A percentile compares a stretch with the other conserved stretches of the same genome.
Conservation (phyloP, 2,888 invertebrate genomes). For the Xanthorhoe designata region DNA sequence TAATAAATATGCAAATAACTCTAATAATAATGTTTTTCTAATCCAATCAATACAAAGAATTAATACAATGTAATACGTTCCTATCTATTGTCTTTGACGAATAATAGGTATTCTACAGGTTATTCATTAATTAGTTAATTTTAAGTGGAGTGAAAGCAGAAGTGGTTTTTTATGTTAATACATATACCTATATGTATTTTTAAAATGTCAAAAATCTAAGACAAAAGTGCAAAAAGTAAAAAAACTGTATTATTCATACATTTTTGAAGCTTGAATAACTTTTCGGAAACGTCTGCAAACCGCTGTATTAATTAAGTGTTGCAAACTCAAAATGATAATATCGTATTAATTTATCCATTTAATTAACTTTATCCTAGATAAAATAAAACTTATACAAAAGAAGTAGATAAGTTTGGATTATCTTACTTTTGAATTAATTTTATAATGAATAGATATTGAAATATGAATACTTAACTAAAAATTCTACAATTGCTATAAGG, state of each 20-base stretch:
- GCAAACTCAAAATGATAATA: not conserved
- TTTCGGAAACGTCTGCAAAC: not conserved
- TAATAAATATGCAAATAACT: too few relatives aligned
- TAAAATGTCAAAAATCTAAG: not conserved
- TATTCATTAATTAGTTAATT: not conserved
- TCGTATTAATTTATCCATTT: not conserved
- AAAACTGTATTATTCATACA: not conserved
- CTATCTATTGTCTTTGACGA: too few relatives aligned
- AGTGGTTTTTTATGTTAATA: not conserved
- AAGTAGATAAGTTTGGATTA: too few relatives aligned
- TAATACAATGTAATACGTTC: too few relatives aligned
- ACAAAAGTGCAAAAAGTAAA: not conserved
- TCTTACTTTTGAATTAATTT: too few relatives aligned
- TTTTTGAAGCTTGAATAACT: not conserved
- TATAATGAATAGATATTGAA: too few relatives aligned
- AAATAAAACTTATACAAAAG: not conserved
- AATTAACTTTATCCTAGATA: not conserved
- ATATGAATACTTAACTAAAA: too few relatives aligned
- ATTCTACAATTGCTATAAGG: too few relatives aligned
- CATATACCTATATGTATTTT: not conserved
- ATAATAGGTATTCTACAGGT: not conserved
- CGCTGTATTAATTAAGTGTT: not conserved
- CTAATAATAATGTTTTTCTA: too few relatives aligned
- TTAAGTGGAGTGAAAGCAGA: constrained; percentile 1
- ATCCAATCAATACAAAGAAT: too few relatives aligned